Percentiles rank a stretch among this genome's conserved stretches.
These are phyloP conservation scores for Cyphomyrmex costatus DNA, from an alignment of 1,140 invertebrate genomes.

Conservation along the genomic window DNA sequence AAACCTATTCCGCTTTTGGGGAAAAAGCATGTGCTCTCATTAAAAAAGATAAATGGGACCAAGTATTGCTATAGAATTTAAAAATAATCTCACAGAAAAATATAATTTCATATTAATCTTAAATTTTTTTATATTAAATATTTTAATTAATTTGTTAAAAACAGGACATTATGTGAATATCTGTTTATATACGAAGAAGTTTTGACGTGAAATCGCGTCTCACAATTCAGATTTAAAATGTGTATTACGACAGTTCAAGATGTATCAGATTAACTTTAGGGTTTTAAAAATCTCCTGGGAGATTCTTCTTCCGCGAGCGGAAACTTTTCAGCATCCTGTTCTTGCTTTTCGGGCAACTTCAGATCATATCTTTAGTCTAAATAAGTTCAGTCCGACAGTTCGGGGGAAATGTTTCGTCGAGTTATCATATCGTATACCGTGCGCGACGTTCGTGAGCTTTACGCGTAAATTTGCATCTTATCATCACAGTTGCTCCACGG, in stretches of 20 bases:
- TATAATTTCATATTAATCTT: neutral
- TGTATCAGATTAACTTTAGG: neutral
- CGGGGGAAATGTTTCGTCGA: neutral
- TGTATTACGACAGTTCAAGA: neutral
- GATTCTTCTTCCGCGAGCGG: neutral
- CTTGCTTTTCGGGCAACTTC: conserved; percentile 1
- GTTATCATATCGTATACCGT: neutral
- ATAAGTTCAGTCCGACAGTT: conserved; percentile 30
- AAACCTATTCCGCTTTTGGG: conserved; percentile 1
- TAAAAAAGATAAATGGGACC: neutral
- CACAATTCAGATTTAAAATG: neutral
- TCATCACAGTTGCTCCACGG: conserved; percentile 19
- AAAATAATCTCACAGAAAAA: neutral
- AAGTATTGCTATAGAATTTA: neutral
- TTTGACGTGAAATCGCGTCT: neutral
- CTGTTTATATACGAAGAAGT: neutral
- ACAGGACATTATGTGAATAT: neutral
- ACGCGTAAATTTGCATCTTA: conserved; percentile 49
- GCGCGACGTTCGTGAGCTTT: neutral
- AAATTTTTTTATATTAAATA: neutral
- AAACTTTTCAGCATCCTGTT: conserved; percentile 20
- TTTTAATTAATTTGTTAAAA: neutral
- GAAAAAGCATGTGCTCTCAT: neutral
- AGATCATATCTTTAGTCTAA: neutral
- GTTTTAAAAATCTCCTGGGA: conserved; percentile 18